Percentiles rank a stretch among this genome's conserved stretches.
phyloP scores from a whole-genome alignment of 2,797 vertebrate genomes.

The Sebastes hopkinsi region DNA sequence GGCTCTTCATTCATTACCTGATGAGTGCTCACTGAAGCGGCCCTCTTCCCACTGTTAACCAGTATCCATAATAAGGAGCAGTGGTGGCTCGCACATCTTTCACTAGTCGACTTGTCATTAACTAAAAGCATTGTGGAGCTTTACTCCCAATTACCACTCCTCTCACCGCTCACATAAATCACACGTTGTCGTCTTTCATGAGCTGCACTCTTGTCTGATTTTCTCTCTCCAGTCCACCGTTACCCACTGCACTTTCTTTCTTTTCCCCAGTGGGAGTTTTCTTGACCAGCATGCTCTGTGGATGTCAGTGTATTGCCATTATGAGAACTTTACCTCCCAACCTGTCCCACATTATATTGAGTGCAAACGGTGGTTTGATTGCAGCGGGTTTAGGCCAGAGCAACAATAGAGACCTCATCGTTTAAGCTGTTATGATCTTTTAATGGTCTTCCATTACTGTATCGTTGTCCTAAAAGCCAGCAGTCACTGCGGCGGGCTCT shows the following conservation, averaged over 20 bases:
- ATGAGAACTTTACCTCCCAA: slow-evolving; percentile 59
- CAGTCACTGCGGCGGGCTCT: slow-evolving; percentile 54
- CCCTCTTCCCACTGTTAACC: slow-evolving; percentile 64
- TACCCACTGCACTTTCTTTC: not conserved
- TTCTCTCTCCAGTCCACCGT: not conserved
- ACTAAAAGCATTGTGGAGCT: slow-evolving; percentile 80
- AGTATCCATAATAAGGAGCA: slow-evolving; percentile 56
- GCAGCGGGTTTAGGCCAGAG: slow-evolving; percentile 59
- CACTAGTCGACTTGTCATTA: slow-evolving; percentile 79
- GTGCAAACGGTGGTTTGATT: slow-evolving; percentile 67
- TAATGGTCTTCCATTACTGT: slow-evolving; percentile 79
- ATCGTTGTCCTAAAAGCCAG: slow-evolving; percentile 69
- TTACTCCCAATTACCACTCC: slow-evolving; percentile 81
- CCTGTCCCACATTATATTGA: slow-evolving; percentile 54
- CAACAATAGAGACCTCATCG: slow-evolving; percentile 72
- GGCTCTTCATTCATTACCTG: slow-evolving; percentile 62
- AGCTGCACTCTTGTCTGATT: slow-evolving; percentile 55
- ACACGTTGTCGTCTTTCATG: slow-evolving; percentile 63
- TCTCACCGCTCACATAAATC: slow-evolving; percentile 72
- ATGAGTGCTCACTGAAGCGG: slow-evolving; percentile 35
- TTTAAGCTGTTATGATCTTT: slow-evolving; percentile 82
- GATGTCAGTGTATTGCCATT: slow-evolving; percentile 13
- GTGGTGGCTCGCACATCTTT: slow-evolving; percentile 68
- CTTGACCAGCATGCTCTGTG: slow-evolving; percentile 7
- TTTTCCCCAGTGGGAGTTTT: not conserved